These are phyloP conservation scores for Microplitis deprimator DNA, from an alignment of 2,888 invertebrate genomes.

Conservation along the genomic window DNA sequence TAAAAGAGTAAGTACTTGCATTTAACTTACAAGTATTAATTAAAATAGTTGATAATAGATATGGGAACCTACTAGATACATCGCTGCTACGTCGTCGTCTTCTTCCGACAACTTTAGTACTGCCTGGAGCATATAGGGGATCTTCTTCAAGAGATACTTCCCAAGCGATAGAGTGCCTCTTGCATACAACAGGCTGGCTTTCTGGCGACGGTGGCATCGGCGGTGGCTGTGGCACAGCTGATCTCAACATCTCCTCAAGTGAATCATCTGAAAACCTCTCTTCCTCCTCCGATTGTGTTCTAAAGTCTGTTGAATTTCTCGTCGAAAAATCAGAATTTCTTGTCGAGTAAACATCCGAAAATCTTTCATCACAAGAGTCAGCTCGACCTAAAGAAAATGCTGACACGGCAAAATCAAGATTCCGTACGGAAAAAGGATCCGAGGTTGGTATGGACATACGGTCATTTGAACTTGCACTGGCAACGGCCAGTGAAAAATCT, in stretches of 20 bases:
- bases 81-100: slow-evolving; percentile 72
- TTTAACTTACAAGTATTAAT: neutral
- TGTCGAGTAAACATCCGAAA: slow-evolving; percentile 67
- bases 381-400: slow-evolving; percentile 62
- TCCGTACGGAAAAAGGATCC: slow-evolving; percentile 67
- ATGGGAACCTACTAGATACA: slow-evolving; percentile 69
- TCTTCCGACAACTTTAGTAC: slow-evolving; percentile 76
- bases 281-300: slow-evolving; percentile 73
- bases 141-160: slow-evolving; percentile 85
- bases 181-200: slow-evolving; percentile 62
- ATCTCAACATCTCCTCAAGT: slow-evolving; percentile 79
- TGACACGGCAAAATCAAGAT: slow-evolving; percentile 65
- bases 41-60: neutral
- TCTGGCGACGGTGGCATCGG: slow-evolving; percentile 73
- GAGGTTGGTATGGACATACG: slow-evolving; percentile 67
- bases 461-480: slow-evolving; percentile 69
- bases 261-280: slow-evolving; percentile 89
- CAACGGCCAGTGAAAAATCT: slow-evolving; percentile 68
- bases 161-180: slow-evolving; percentile 89
- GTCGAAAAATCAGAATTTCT: slow-evolving; percentile 67
- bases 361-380: slow-evolving; percentile 64
- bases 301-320: slow-evolving; percentile 68
- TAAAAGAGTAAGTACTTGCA: neutral
- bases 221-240: slow-evolving; percentile 75
- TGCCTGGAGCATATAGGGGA: slow-evolving; percentile 80